phyloP scores from a whole-genome alignment of 1,140 invertebrate species.

The Sipha flava region DNA sequence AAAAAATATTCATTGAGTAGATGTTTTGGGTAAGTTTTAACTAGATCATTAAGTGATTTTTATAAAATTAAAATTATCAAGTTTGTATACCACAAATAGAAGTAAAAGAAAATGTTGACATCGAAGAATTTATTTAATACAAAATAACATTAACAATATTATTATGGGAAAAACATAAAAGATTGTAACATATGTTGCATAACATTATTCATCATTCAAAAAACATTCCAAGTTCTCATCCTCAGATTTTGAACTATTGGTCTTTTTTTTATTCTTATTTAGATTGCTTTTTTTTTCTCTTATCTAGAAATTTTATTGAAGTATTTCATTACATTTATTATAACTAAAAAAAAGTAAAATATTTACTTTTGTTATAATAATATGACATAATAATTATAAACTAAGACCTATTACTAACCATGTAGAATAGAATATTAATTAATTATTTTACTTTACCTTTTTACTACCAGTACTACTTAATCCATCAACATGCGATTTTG shows the following conservation, averaged over 20 bases:
- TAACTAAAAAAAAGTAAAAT: no score
- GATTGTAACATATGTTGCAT: not conserved
- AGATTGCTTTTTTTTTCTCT: slow-evolving; percentile 13
- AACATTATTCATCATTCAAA: slow-evolving; percentile 4
- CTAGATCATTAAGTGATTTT: no score
- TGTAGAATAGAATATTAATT: not conserved
- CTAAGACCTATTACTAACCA: no score
- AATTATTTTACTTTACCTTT: not conserved
- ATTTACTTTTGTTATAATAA: no score
- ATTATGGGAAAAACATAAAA: not conserved
- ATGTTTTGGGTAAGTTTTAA: no score
- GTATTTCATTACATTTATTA: no score
- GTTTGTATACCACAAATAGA: no score
- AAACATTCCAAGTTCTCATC: slow-evolving; percentile 15
- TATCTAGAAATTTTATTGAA: not conserved
- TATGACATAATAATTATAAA: no score
- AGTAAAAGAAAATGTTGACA: not conserved
- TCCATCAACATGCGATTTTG: not conserved
- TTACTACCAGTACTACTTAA: not conserved
- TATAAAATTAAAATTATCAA: no score
- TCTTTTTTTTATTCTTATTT: slow-evolving; percentile 15
- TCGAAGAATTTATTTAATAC: not conserved
- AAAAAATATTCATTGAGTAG: no score
- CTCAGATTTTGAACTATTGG: not conserved
- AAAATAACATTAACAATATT: not conserved